Percentiles rank a stretch among this genome's conserved stretches.
Evolutionary conservation across 37 sponge, comb jelly and placozoan genomes (phyloP).

Genomic region (Ephydatia muelleri): DNA sequence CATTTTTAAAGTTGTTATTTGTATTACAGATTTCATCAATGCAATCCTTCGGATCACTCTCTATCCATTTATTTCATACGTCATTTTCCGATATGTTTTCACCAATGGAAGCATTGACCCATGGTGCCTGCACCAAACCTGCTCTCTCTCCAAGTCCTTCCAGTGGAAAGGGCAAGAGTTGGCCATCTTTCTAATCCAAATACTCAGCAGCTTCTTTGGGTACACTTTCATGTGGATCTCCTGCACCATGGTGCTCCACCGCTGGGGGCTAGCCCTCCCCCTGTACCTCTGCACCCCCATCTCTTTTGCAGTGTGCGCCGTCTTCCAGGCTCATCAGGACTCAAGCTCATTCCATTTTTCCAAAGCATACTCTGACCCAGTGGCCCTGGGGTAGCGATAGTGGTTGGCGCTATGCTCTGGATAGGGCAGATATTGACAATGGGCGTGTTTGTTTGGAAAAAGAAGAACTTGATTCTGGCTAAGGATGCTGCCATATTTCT

Average conservation of each 20-base stretch:
- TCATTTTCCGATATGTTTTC: constrained; percentile 26
- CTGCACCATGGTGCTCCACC: constrained; percentile 48
- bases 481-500: constrained; percentile 74
- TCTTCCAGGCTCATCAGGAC: no score
- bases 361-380: neutral
- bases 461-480: constrained; percentile 55
- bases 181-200: constrained; percentile 43
- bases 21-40: constrained; percentile 55
- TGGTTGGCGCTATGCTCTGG: constrained; percentile 42
- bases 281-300: constrained; percentile 63
- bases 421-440: constrained; percentile 52
- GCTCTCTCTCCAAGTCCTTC: neutral
- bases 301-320: constrained; percentile 10
- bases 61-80: constrained; percentile 58
- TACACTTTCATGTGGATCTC: constrained; percentile 52
- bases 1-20: neutral
- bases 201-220: constrained; percentile 51
- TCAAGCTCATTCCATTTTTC: neutral
- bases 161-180: constrained; percentile 18
- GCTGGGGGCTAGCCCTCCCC: constrained; percentile 46
- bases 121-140: constrained; percentile 8
- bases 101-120: constrained; percentile 31
- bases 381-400: no score
- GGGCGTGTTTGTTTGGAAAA: constrained; percentile 48
- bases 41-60: constrained; percentile 37